Base-by-base conservation (phyloP, 2,888 invertebrate genomes). In the Pterostichus niger region DNA sequence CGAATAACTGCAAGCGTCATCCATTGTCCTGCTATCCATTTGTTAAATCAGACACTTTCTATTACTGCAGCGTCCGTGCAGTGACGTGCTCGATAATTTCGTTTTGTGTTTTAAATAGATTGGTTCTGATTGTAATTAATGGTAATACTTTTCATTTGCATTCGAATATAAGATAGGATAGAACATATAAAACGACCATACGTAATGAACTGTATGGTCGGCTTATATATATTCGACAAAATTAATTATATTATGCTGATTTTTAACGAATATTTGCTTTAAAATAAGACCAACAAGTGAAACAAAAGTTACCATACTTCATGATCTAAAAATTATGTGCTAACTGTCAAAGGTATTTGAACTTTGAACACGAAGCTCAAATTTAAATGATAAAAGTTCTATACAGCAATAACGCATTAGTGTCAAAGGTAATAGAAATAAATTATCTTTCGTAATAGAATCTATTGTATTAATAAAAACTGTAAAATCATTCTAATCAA, bases 31-130 rank as follows among this genome's bases (percentile, higher is more conserved):
- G 77, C 54, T 77, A 77, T 83, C 77, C 83, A 83, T 83, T 83
- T 83, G 83, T 83, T 83, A 83, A 83, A 83, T 76, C 83, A 83
- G 83, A 83, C 83, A 83, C 64, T 83, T 83, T 83, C 83, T 77
- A 83, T 83, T 76, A 83, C 68, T 52, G 77, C 49, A 49, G 64
- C 59, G 82, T 33, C 61, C 52, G 54, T 71, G 49, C 71, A 44
- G 52, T 64, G 61, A 40, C 81, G 59, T 52, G 52, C 44, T 82
- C 82, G 75, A 82, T 82, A 82, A 82, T 82, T 81, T 44, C 75
- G 61, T 46, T 75, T 61, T 73, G 56, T 64, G 52, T 75, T 75
- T 75, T 52, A 75, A 75, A 75, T 75, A 75, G 52, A 75, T 75
- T 75, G 52, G 52, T 75, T 75, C 75, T 52, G 75, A 75, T 75